Evolutionary conservation across 2,888 invertebrate species (phyloP), one percentile per base, ranked within the genome.

Genomic region (Philaethria dido): DNA sequence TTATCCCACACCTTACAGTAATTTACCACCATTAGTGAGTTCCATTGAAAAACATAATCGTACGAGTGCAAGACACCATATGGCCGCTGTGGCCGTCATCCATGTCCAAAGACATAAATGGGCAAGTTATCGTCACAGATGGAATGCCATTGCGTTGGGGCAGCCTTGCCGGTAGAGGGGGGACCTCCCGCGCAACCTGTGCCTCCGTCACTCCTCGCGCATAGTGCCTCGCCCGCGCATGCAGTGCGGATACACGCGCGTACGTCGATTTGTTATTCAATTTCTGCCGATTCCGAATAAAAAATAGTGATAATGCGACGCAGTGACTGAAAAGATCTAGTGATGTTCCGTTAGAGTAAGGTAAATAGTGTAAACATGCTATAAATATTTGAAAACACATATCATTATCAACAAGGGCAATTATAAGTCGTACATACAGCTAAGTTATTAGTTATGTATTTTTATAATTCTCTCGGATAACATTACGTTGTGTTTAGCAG

Each of bases 91-190:
- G 86, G 79, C 89, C 88, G 82, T 84, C 88, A 84, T 86, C 90
- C 89, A 87, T 91, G 85, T 90, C 89, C 88, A 86, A 89, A 88
- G 88, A 89, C 92, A 85, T 91, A 92, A 92, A 92, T 92, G 92
- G 92, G 89, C 89, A 91, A 81, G 85, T 84, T 88, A 87, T 90
- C 89, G 89, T 92, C 90, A 90, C 88, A 88, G 84, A 85, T 81
- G 88, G 88, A 87, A 89, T 89, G 88, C 84, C 84, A 84, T 80
- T 79, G 80, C 81, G 78, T 76, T 78, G 82, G 79, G 81, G 81
- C 78, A 82, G 84, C 84, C 85, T 84, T 86, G 84, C 83, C 81
- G 78, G 67, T 75, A 73, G 73, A 69, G 75, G 80, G 77, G 75
- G 81, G 77, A 78, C 73, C 74, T 75, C 75, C 78, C 76, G 77